These are phyloP conservation scores for Plecotus auritus DNA, from an alignment of 2,113 vertebrate species.

Conservation along the genomic window DNA sequence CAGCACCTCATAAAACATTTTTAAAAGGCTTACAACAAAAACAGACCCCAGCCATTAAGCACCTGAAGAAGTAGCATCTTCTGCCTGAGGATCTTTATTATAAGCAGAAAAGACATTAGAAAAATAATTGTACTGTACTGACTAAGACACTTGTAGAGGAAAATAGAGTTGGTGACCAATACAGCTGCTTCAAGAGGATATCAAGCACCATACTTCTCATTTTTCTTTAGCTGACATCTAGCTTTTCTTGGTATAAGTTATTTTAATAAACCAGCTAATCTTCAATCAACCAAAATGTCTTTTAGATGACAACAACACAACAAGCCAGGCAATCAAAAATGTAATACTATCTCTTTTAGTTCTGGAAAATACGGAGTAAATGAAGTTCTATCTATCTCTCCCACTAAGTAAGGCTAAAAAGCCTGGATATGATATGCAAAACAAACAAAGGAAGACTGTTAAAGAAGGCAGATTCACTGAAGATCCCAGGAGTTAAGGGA, in stretches of 20 bases:
- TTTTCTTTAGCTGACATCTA: neutral
- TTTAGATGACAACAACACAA: neutral
- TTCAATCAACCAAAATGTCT: neutral
- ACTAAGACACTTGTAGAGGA: neutral
- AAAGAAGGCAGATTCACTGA: neutral
- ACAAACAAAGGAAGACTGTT: neutral
- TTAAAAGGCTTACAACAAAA: neutral
- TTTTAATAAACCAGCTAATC: neutral
- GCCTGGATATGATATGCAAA: neutral
- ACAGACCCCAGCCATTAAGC: neutral
- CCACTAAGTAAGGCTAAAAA: neutral
- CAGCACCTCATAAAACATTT: neutral
- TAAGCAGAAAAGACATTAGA: neutral
- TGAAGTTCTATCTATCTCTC: neutral
- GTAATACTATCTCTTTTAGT: neutral
- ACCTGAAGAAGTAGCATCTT: neutral
- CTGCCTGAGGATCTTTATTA: neutral
- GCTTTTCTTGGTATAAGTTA: neutral
- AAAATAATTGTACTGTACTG: neutral
- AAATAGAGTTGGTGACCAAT: neutral
- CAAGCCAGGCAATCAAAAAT: neutral
- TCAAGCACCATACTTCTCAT: neutral
- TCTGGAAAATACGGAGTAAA: neutral
- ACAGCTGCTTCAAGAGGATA: neutral
- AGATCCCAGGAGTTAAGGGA: too few species aligned